Percentiles rank a stretch among this genome's conserved stretches.
Conservation (phyloP, 1,140 invertebrate species). For the Drosophila sp. region DNA sequence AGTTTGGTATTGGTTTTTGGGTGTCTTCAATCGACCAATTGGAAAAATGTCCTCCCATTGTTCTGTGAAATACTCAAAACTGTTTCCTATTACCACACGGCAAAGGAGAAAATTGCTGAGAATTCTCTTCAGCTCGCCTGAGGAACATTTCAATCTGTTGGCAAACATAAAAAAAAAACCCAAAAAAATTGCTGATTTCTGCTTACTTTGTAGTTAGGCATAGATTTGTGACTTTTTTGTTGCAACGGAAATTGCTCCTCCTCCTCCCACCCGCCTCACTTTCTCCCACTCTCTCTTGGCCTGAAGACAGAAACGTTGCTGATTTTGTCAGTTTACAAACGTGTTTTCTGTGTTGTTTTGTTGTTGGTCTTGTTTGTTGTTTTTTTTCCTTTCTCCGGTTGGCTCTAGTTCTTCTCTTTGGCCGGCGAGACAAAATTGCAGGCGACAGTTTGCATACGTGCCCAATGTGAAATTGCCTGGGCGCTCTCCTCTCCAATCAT, state of each 20-base stretch:
- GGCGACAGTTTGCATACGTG: conserved; percentile 76
- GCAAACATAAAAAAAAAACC: conserved; percentile 8
- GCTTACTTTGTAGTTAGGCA: conserved; percentile 77
- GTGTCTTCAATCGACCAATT: background rate
- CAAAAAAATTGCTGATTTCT: conserved; percentile 52
- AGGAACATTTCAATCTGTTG: conserved; percentile 51
- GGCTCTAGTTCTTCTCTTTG: conserved; percentile 25
- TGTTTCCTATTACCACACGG: background rate
- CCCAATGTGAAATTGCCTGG: conserved; percentile 77
- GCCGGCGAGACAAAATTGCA: conserved; percentile 63
- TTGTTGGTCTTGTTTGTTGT: conserved; percentile 25
- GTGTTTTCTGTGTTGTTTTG: conserved; percentile 35
- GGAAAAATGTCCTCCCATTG: background rate
- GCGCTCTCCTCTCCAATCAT: conserved; percentile 67
- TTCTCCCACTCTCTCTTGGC: conserved; percentile 23
- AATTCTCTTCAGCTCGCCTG: background rate
- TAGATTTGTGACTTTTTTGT: conserved; percentile 54
- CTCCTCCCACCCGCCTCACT: conserved; percentile 40
- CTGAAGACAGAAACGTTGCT: conserved; percentile 41
- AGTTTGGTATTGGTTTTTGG: background rate
- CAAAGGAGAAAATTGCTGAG: conserved; percentile 19
- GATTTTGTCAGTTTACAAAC: conserved; percentile 60
- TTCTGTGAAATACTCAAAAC: background rate
- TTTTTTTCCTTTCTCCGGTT: conserved; percentile 16
- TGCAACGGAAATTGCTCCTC: conserved; percentile 72